A percentile compares a stretch with the other conserved stretches of the same genome.
Conservation (phyloP, 2,888 invertebrate genomes). For the Acrocera orbiculus region DNA sequence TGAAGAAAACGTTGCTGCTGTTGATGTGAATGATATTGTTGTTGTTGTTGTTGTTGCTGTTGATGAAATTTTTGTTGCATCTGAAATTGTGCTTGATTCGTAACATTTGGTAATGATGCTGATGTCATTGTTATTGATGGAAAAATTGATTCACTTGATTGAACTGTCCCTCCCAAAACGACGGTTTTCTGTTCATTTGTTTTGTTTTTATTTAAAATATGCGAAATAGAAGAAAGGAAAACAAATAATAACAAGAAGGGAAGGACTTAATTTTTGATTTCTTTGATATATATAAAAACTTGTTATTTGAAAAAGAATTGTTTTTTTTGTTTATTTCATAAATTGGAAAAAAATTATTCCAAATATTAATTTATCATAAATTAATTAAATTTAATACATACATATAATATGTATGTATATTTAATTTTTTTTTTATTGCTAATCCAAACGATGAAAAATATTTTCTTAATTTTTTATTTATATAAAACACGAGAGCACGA, state of each 20-base stretch:
- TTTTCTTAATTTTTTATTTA: too few species aligned
- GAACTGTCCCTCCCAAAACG: conserved; percentile 20
- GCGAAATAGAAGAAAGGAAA: conserved; percentile 9
- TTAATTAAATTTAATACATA: conserved; percentile 1
- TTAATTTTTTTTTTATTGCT: conserved; percentile 7
- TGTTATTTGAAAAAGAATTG: conserved; percentile 5
- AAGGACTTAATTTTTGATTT: conserved; percentile 7
- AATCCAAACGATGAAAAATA: not conserved
- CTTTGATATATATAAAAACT: too few species aligned
- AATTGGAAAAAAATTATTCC: conserved; percentile 5
- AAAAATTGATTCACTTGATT: conserved; percentile 9
- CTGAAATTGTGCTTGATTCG: too few species aligned
- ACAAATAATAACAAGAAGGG: conserved; percentile 12
- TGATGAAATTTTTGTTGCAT: conserved; percentile 1
- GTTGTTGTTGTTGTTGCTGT: conserved; percentile 8
- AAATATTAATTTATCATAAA: conserved; percentile 4
- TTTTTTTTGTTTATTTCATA: conserved; percentile 10
- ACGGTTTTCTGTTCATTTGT: conserved; percentile 15
- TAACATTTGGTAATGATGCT: too few species aligned
- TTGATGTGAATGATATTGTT: conserved; percentile 9
- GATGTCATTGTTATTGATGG: too few species aligned
- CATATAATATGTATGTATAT: conserved; percentile 6
- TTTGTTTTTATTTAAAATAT: conserved; percentile 7
- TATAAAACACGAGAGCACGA: conserved; percentile 7
- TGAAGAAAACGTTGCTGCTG: conserved; percentile 14